Evolutionary conservation across 2,888 invertebrate genomes (phyloP).

Genomic region (Brachyptera risi): DNA sequence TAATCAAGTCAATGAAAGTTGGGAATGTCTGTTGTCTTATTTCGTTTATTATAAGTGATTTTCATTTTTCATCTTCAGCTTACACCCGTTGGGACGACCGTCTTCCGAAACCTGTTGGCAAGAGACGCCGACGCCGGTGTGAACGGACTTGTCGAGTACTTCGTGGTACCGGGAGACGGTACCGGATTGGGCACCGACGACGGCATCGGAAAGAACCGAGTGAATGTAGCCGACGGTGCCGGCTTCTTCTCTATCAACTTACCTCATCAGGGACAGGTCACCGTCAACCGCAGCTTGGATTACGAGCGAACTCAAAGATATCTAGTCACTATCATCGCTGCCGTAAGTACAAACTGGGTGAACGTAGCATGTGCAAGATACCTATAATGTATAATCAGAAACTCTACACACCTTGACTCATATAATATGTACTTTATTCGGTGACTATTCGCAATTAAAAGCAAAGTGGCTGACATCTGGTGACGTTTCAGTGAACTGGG

Average conservation of each 20-base stretch:
- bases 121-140: slow-evolving; percentile 82
- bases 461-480: too few species aligned
- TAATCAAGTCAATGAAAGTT: too few species aligned
- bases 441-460: too few species aligned
- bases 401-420: too few species aligned
- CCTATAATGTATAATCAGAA: too few species aligned
- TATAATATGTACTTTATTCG: too few species aligned
- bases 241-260: slow-evolving; percentile 79
- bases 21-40: too few species aligned
- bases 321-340: slow-evolving; percentile 82
- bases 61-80: slow-evolving; percentile 58
- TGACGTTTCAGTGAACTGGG: too few species aligned
- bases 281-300: slow-evolving; percentile 79
- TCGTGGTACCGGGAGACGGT: slow-evolving; percentile 65
- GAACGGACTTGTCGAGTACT: slow-evolving; percentile 84
- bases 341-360: slow-evolving; percentile 61
- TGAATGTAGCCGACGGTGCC: slow-evolving; percentile 71
- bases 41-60: too few species aligned
- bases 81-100: slow-evolving; percentile 79
- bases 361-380: too few species aligned
- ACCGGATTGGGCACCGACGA: slow-evolving; percentile 52
- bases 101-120: slow-evolving; percentile 77
- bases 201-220: slow-evolving; percentile 52
- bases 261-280: slow-evolving; percentile 86
- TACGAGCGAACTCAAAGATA: slow-evolving; percentile 84